Conservation (phyloP, 2,888 invertebrate genomes). For the Drosophila merina region DNA sequence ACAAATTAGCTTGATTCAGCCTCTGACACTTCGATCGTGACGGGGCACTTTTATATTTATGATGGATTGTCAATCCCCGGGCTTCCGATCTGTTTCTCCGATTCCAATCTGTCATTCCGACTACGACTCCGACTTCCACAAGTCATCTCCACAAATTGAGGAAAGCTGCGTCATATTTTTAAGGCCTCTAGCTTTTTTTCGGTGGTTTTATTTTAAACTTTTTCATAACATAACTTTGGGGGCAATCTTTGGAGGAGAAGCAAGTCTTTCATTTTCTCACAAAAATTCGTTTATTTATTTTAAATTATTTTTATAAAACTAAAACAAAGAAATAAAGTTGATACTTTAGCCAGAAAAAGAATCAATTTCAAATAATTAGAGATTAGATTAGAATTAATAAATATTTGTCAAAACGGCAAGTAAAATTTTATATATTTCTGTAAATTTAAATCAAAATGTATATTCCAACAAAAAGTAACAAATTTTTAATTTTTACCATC, state of each 20-base stretch:
- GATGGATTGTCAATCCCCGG: constrained; percentile 14
- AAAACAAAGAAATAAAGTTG: no score
- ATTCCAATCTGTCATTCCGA: not conserved
- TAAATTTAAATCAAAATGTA: no score
- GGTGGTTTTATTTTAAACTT: not conserved
- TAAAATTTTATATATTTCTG: no score
- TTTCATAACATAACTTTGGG: constrained; percentile 38
- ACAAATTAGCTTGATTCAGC: constrained; percentile 71
- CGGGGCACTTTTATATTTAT: constrained; percentile 35
- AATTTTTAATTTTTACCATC: no score
- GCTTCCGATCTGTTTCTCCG: constrained; percentile 44
- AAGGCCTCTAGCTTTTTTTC: constrained; percentile 1
- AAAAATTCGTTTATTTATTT: no score
- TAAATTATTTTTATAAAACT: no score
- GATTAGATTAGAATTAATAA: no score
- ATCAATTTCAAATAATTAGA: no score
- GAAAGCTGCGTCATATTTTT: constrained; percentile 46
- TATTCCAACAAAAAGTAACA: no score
- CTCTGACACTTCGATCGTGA: constrained; percentile 56
- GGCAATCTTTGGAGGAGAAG: not conserved
- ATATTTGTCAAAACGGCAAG: no score
- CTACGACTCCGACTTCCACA: constrained; percentile 25
- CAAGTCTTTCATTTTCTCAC: no score
- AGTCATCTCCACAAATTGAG: constrained; percentile 66
- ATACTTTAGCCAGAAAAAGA: no score